phyloP scores from a whole-genome alignment of 2,113 vertebrate genomes.

The Monarcha castaneiventris region DNA sequence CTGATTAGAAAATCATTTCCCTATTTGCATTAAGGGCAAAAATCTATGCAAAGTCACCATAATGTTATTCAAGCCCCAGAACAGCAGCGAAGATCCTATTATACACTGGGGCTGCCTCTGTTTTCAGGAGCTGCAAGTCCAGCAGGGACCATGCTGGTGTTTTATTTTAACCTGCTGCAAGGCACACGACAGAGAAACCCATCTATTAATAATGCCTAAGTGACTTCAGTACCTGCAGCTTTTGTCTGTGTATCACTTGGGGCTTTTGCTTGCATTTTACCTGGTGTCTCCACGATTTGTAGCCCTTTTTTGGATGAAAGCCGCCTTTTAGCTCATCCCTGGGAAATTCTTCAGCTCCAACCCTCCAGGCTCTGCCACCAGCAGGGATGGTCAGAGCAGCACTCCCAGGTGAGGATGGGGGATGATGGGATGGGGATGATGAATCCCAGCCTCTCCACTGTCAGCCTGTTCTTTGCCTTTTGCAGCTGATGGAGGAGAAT shows the following conservation, averaged over 20 bases:
- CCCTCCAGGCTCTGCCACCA: background rate
- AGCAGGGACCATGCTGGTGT: background rate
- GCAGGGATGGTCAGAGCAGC: accelerated
- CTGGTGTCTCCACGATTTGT: background rate
- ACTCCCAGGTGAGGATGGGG: background rate
- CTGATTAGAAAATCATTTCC: conserved; percentile 36
- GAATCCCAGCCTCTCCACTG: accelerated
- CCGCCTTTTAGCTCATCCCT: background rate
- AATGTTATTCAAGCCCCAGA: conserved; percentile 45
- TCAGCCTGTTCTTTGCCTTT: background rate
- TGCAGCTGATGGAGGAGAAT: background rate
- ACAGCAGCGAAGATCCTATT: conserved; percentile 30
- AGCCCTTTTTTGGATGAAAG: background rate
- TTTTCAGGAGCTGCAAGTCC: conserved; percentile 29
- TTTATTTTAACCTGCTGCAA: conserved; percentile 37
- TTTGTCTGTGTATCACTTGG: background rate
- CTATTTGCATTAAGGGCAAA: conserved; percentile 43
- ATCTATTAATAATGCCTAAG: background rate
- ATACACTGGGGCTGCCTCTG: conserved; percentile 6
- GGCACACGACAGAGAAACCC: background rate
- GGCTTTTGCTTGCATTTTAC: background rate
- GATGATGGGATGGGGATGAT: background rate
- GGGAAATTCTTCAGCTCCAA: background rate
- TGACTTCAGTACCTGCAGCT: background rate
- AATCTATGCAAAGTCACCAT: conserved; percentile 57